Base-by-base conservation (phyloP, 2,113 vertebrate genomes). In the Neogobius melanostomus region DNA sequence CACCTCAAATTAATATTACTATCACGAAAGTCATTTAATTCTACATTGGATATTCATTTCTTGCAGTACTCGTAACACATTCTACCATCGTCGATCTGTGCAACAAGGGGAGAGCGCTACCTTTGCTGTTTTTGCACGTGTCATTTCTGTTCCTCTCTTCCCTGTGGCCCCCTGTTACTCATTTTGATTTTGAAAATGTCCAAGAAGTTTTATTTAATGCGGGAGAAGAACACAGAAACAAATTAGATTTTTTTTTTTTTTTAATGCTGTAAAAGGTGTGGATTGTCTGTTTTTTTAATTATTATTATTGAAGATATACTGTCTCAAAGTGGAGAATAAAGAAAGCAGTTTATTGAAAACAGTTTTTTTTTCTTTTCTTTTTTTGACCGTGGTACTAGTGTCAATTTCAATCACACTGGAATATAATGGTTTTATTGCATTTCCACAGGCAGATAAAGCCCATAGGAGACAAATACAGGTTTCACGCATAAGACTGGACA, bases 181-280 rank as follows among this genome's bases (percentile, higher is more conserved):
- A 64, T 88, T 85, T 90, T 90, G 70, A 76, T 85, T 87, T 81
- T 81, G 84, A 84, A 89, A 87, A 88, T 91, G 85, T 91, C 88
- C 79, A 57, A 88, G 76, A 89, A 84, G 68, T 87, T 90, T 91
- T 92, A 91, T 92, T 91, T 91, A 90, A 91, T 88, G 85, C 89
- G 86, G 82, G 83, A 86, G 86, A 88, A 89, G 80, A 90, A 85
- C 87, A 89, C 90, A 87, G 84, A 88, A 91, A 91, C 90, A 90
- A 89, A 91, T 90, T 89, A 82, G 83, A 88, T 87, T 90, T 87
- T 89, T 90, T 61, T 92, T 86, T 87, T 90, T 87, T 89, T 90
- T 61, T 92, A 90, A 86, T 87, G 81, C 84, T 87, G 85, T 89
- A 90, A 89, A 57, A 59, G 66, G 70, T 50, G 63, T 79, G 77